phyloP scores from a whole-genome alignment of 2,888 invertebrate genomes.

The Tolmerus cingulatus region DNA sequence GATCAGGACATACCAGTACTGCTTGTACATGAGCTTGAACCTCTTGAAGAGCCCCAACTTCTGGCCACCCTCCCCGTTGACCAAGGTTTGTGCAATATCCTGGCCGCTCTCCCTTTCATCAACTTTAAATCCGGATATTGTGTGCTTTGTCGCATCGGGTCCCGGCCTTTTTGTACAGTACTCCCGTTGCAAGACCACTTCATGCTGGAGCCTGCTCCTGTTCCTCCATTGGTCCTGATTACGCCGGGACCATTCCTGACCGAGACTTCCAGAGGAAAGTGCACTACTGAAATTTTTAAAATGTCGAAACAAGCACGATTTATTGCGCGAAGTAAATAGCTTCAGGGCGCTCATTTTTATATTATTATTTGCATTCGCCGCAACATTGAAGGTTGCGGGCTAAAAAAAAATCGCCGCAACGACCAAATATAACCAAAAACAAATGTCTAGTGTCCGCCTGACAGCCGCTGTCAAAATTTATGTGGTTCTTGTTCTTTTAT shows the following conservation, averaged over 20 bases:
- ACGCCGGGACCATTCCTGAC: background rate
- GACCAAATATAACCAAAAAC: background rate
- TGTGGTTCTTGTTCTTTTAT: too few relatives aligned
- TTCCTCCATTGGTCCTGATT: background rate
- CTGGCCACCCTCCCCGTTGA: slow-evolving; percentile 53
- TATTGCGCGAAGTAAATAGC: background rate
- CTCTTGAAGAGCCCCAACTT: slow-evolving; percentile 75
- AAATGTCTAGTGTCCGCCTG: background rate
- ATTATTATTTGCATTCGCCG: background rate
- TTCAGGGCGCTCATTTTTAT: background rate
- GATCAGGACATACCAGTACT: slow-evolving; percentile 96
- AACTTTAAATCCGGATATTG: background rate
- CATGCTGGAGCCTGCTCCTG: background rate
- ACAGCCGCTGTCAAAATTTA: background rate
- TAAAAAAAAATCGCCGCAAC: background rate
- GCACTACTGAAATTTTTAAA: slow-evolving; percentile 1
- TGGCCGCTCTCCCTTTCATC: background rate
- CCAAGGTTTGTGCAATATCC: background rate
- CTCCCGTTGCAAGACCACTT: background rate
- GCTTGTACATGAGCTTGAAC: slow-evolving; percentile 91
- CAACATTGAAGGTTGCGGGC: background rate
- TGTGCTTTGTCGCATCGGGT: background rate
- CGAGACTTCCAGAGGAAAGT: background rate
- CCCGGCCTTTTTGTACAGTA: background rate
- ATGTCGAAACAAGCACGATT: background rate